Percentiles rank a stretch among this genome's conserved stretches.
Conservation (phyloP, 1,140 invertebrate genomes). For the Scaptodrosophila lebanonensis region DNA sequence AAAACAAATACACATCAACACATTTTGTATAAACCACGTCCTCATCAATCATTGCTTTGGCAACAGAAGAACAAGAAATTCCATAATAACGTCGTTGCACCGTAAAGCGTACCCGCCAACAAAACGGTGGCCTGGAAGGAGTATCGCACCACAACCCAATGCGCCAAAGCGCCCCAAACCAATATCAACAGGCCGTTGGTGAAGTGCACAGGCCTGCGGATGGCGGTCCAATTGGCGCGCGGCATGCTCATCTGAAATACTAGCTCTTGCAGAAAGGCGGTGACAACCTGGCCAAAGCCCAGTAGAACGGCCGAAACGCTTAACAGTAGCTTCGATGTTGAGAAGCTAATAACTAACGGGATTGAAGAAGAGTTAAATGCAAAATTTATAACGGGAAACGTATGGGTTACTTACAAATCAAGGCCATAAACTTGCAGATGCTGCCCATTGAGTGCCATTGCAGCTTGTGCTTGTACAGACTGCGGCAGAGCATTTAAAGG, state of each 20-base stretch:
- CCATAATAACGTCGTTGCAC: slow-evolving; percentile 56
- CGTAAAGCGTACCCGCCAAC: slow-evolving; percentile 55
- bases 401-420: slow-evolving; percentile 62
- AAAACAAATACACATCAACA: slow-evolving; percentile 1
- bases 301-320: slow-evolving; percentile 70
- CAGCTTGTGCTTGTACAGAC: slow-evolving; percentile 65
- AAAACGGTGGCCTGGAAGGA: slow-evolving; percentile 70
- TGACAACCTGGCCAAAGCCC: slow-evolving; percentile 73
- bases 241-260: slow-evolving; percentile 72
- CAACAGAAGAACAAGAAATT: slow-evolving; percentile 70
- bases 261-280: slow-evolving; percentile 69
- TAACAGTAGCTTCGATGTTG: slow-evolving; percentile 67
- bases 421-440: slow-evolving; percentile 60
- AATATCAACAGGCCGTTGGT: slow-evolving; percentile 70
- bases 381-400: background rate
- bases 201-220: slow-evolving; percentile 62
- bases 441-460: slow-evolving; percentile 72
- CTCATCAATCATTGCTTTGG: slow-evolving; percentile 47
- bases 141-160: slow-evolving; percentile 65
- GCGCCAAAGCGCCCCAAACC: slow-evolving; percentile 68
- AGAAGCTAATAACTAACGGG: slow-evolving; percentile 67
- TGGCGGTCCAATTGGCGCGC: slow-evolving; percentile 68
- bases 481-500: slow-evolving; percentile 2
- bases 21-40: background rate
- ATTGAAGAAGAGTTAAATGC: background rate